Evolutionary conservation across 2,888 invertebrate species (phyloP).

Genomic region (Timema cristinae): DNA sequence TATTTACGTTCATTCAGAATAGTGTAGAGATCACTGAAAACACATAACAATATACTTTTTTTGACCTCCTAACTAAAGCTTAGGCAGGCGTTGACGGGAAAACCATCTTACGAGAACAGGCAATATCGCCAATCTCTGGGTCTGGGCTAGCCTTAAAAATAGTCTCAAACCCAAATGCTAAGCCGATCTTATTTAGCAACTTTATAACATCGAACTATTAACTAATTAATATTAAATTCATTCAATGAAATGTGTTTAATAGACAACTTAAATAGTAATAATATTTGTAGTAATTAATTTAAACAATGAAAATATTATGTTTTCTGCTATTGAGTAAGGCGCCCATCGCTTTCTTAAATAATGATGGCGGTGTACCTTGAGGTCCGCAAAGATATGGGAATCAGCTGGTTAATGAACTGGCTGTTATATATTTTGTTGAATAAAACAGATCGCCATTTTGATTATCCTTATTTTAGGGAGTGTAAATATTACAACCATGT

Average conservation of each 20-base stretch:
- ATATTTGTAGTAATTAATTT: neutral
- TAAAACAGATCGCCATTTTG: conserved; percentile 28
- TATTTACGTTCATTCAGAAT: too few relatives aligned
- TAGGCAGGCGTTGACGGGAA: too few relatives aligned
- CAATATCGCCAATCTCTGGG: too few relatives aligned
- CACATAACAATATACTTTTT: too few relatives aligned
- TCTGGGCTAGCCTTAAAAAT: too few relatives aligned
- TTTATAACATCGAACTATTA: too few relatives aligned
- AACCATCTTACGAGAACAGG: too few relatives aligned
- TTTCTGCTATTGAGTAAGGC: too few relatives aligned
- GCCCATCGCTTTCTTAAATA: conserved; percentile 1
- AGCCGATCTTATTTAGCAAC: too few relatives aligned
- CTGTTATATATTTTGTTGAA: conserved; percentile 27
- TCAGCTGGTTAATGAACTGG: conserved; percentile 30
- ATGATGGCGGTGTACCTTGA: conserved; percentile 32
- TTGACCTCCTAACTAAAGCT: too few relatives aligned
- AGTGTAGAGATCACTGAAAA: too few relatives aligned
- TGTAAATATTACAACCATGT: conserved; percentile 23
- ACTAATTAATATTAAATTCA: neutral
- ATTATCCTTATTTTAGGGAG: conserved; percentile 28
- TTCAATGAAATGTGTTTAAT: conserved; percentile 1
- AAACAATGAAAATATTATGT: neutral
- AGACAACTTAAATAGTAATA: neutral
- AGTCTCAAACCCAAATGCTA: too few relatives aligned
- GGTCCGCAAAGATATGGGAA: conserved; percentile 29